Percentiles rank a stretch among this genome's conserved stretches.
phyloP scores from a whole-genome alignment of 2,113 vertebrate genomes.

The Hippotragus niger region DNA sequence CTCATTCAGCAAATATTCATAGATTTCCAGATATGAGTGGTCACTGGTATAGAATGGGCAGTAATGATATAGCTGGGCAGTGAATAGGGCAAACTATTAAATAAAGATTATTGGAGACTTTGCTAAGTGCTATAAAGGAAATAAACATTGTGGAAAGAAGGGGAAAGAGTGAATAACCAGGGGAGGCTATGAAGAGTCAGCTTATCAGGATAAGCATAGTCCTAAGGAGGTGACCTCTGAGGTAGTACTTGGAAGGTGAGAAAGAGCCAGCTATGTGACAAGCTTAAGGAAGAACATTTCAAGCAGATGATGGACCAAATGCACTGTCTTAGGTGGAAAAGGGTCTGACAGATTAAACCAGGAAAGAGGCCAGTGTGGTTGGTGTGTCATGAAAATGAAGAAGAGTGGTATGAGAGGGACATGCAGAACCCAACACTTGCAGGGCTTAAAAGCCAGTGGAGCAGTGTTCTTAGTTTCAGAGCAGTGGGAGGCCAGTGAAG shows the following conservation, averaged over 20 bases:
- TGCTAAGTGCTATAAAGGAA: background rate
- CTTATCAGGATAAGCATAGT: background rate
- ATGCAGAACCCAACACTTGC: background rate
- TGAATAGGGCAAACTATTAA: background rate
- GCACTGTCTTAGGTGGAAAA: background rate
- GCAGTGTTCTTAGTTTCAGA: background rate
- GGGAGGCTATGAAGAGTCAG: background rate
- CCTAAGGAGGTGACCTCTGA: background rate
- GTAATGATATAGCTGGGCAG: background rate
- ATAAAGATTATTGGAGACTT: background rate
- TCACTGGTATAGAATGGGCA: background rate
- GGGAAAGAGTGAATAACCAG: background rate
- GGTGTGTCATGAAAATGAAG: background rate
- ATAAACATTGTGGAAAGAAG: background rate
- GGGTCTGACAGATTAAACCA: background rate
- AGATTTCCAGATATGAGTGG: background rate
- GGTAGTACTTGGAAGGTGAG: background rate
- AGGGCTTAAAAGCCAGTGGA: background rate
- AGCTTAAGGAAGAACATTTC: background rate
- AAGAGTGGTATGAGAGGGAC: background rate
- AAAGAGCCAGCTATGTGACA: background rate
- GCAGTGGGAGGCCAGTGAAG: background rate
- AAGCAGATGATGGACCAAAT: background rate
- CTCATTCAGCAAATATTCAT: background rate
- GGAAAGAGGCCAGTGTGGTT: background rate